Conservation (phyloP, 2,797 vertebrate species). For the Coracias cyanogaster region DNA sequence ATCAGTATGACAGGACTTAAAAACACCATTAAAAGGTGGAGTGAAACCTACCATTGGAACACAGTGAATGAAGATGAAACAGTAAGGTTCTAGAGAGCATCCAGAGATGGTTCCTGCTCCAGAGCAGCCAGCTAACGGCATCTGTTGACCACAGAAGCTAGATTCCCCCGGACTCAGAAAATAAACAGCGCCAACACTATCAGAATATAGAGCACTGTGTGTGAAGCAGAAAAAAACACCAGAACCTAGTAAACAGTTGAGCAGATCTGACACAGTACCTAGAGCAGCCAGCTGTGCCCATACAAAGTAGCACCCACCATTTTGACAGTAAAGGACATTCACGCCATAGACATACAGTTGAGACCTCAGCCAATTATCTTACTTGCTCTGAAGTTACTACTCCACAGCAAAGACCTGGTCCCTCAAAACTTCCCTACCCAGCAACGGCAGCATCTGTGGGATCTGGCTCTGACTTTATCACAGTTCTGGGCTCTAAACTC, state of each 20-base stretch:
- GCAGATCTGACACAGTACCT: background rate
- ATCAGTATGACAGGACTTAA: accelerated
- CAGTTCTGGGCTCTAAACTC: no score
- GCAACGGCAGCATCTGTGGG: background rate
- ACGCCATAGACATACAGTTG: background rate
- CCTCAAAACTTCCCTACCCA: background rate
- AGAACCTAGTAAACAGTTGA: background rate
- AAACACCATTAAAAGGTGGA: accelerated
- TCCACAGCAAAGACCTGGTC: background rate
- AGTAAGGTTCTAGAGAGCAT: background rate
- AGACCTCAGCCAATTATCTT: background rate
- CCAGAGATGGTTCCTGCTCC: background rate
- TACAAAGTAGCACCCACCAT: background rate
- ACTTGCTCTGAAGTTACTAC: no score
- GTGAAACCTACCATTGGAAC: accelerated
- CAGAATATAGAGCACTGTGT: accelerated
- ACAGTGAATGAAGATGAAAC: accelerated
- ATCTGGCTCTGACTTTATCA: no score
- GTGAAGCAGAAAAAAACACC: background rate
- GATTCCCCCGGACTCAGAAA: no score
- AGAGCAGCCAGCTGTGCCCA: background rate
- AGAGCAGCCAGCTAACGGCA: background rate
- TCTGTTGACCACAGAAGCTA: background rate
- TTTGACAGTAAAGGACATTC: no score
- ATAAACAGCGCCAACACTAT: background rate